Percentiles rank a stretch among this genome's conserved stretches.
Conservation (phyloP, 2,797 vertebrate genomes). For the Acrocephalus scirpaceus region DNA sequence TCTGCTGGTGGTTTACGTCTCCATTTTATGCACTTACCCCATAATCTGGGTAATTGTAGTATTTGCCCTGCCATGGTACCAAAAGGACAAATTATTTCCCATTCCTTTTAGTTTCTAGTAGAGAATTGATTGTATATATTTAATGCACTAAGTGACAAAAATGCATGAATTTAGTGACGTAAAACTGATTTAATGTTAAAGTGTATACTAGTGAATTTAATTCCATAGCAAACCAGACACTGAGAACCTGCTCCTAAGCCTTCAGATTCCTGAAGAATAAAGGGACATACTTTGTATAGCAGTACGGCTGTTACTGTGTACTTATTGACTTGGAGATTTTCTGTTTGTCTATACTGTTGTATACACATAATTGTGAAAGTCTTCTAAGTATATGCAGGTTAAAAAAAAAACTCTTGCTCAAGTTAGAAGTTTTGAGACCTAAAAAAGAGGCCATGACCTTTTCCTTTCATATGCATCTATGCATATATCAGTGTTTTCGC, state of each 20-base stretch:
- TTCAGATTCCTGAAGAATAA: background rate
- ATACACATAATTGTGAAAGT: background rate
- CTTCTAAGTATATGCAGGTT: background rate
- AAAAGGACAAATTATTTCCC: background rate
- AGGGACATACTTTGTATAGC: background rate
- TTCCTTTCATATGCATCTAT: background rate
- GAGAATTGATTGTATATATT: background rate
- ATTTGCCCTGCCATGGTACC: background rate
- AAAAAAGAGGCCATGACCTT: rapidly evolving
- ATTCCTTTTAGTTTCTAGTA: background rate
- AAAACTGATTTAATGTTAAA: background rate
- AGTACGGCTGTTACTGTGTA: background rate
- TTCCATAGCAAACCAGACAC: background rate
- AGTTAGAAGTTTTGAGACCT: background rate
- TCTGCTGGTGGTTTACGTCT: background rate
- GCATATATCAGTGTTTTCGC: background rate
- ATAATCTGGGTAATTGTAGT: background rate
- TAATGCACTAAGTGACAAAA: background rate
- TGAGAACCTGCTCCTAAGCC: background rate
- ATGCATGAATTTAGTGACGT: background rate
- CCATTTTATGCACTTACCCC: background rate
- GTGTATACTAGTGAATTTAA: background rate
- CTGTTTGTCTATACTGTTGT: background rate
- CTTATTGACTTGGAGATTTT: background rate
- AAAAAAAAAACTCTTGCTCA: background rate